These are phyloP conservation scores for Acrobasis repandana DNA, from an alignment of 2,888 invertebrate species.

Conservation along the genomic window DNA sequence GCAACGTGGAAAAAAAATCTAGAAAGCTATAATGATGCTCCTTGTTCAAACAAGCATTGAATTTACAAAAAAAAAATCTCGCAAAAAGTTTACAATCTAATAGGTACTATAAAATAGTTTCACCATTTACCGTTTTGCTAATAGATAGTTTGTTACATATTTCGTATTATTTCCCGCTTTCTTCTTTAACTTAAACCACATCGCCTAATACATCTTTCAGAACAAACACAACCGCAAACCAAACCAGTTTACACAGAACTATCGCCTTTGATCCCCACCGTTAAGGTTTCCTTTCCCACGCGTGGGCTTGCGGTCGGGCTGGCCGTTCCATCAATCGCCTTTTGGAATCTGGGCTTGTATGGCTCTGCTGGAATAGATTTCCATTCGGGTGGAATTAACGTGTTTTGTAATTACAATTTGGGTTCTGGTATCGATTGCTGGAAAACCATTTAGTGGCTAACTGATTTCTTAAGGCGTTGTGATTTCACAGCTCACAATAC, in stretches of 20 bases:
- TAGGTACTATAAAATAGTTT: too few species aligned
- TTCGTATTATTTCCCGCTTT: not conserved
- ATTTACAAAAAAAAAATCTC: too few species aligned
- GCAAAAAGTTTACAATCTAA: too few species aligned
- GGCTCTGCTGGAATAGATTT: slow-evolving; percentile 10
- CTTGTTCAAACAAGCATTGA: too few species aligned
- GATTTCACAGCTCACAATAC: too few species aligned
- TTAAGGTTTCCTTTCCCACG: slow-evolving; percentile 1
- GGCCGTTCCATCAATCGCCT: slow-evolving; percentile 21
- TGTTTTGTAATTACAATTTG: slow-evolving; percentile 16
- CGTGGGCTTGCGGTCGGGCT: slow-evolving; percentile 5
- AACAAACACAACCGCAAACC: slow-evolving; percentile 20
- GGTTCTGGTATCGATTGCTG: slow-evolving; percentile 12
- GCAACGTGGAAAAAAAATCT: too few species aligned
- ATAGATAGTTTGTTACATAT: too few species aligned
- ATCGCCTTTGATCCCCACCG: not conserved
- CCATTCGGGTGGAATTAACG: slow-evolving; percentile 17
- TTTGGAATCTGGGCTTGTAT: slow-evolving; percentile 19
- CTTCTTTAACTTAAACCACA: slow-evolving; percentile 4
- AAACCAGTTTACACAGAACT: slow-evolving; percentile 1
- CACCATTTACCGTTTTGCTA: too few species aligned
- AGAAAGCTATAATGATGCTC: too few species aligned
- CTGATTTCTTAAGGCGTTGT: not conserved
- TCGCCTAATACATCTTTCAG: slow-evolving; percentile 16
- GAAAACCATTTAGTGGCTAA: slow-evolving; percentile 8